Percentiles rank a stretch among this genome's conserved stretches.
Conservation (phyloP, 1,140 invertebrate genomes). For the Drosophila micromelanica region DNA sequence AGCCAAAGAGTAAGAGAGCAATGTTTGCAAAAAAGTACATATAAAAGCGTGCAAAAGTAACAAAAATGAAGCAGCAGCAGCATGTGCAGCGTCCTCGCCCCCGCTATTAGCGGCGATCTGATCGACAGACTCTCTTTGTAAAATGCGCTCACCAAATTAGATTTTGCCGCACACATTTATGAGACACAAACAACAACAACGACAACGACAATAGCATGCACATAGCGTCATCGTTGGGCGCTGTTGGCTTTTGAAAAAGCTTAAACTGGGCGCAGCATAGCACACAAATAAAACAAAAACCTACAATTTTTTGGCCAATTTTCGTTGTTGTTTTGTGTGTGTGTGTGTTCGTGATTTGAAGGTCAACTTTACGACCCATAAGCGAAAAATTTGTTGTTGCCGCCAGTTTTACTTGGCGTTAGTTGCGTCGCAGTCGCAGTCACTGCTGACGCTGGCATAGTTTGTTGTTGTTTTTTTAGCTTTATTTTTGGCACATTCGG, state of each 20-base stretch:
- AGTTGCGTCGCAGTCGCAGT: slow-evolving; percentile 65
- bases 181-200: slow-evolving; percentile 69
- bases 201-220: slow-evolving; percentile 59
- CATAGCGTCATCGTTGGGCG: slow-evolving; percentile 73
- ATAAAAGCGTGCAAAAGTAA: slow-evolving; percentile 37
- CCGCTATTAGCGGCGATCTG: slow-evolving; percentile 34
- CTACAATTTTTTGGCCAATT: slow-evolving; percentile 82
- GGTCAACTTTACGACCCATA: slow-evolving; percentile 84
- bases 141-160: slow-evolving; percentile 77
- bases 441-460: slow-evolving; percentile 32
- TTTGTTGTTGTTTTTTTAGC: slow-evolving; percentile 60
- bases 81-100: slow-evolving; percentile 46
- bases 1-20: slow-evolving; percentile 27
- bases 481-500: slow-evolving; percentile 78
- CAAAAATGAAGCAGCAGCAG: slow-evolving; percentile 29
- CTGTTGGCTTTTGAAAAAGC: slow-evolving; percentile 37
- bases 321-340: slow-evolving; percentile 53
- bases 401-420: slow-evolving; percentile 75
- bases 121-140: slow-evolving; percentile 56
- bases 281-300: slow-evolving; percentile 59
- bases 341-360: slow-evolving; percentile 74
- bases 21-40: slow-evolving; percentile 47
- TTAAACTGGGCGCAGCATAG: slow-evolving; percentile 81
- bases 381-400: slow-evolving; percentile 76
- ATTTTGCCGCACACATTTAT: slow-evolving; percentile 65